Conservation (phyloP, 2,797 vertebrate species). For the Lagodon rhomboides region DNA sequence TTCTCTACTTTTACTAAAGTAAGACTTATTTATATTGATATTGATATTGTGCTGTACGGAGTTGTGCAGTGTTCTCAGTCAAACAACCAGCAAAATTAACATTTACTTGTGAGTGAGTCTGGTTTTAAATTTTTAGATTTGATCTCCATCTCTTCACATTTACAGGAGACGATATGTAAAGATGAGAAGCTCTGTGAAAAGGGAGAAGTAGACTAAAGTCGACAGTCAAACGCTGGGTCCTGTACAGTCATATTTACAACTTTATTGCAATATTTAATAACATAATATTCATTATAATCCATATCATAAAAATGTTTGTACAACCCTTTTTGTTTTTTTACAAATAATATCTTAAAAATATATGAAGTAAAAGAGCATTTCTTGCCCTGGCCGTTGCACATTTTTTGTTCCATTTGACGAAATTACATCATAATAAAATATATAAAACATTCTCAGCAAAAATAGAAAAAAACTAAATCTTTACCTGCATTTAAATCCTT, state of each 20-base stretch:
- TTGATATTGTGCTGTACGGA: no score
- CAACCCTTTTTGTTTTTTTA: neutral
- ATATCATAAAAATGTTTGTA: conserved; percentile 18
- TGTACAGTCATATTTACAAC: conserved; percentile 32
- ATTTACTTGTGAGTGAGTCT: neutral
- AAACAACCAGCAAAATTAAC: neutral
- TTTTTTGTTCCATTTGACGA: conserved; percentile 8
- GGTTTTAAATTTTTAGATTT: neutral
- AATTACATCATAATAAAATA: neutral
- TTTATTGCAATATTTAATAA: conserved; percentile 46
- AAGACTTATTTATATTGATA: no score
- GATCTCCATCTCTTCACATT: neutral
- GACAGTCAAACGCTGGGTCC: neutral
- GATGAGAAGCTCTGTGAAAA: no score
- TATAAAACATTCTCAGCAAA: neutral
- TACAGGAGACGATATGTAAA: neutral
- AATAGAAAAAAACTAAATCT: neutral
- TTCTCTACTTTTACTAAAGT: no score
- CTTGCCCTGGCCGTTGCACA: neutral
- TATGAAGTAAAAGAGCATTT: neutral
- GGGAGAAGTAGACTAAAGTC: neutral
- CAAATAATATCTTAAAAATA: conserved; percentile 37
- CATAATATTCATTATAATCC: conserved; percentile 24
- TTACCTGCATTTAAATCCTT: neutral
- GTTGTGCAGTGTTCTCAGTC: no score